phyloP scores from a whole-genome alignment of 2,797 vertebrate species.

The Tadarida brasiliensis region DNA sequence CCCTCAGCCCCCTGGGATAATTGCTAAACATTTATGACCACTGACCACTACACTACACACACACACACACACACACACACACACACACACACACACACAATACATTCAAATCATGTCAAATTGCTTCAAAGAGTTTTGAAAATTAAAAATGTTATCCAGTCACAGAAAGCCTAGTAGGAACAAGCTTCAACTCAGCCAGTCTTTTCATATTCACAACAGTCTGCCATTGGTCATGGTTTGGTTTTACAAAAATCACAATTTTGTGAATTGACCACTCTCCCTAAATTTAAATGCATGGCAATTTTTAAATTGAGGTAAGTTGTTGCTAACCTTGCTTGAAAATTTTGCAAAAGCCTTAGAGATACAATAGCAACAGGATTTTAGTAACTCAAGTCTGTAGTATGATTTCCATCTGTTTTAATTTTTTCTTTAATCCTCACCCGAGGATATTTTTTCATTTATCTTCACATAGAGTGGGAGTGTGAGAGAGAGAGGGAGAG shows the following conservation, averaged over 20 bases:
- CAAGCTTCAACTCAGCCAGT: slow-evolving; percentile 24
- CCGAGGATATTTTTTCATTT: too few species aligned
- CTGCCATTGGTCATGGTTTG: neutral
- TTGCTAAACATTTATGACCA: slow-evolving; percentile 4
- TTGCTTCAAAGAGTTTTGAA: slow-evolving; percentile 17
- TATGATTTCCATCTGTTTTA: neutral
- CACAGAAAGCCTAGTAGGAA: neutral
- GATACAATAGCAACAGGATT: neutral
- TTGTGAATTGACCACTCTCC: neutral
- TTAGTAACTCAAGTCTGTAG: neutral
- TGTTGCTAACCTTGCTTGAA: neutral
- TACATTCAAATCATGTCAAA: neutral
- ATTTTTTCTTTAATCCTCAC: too few species aligned
- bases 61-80: neutral
- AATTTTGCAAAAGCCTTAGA: neutral
- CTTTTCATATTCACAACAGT: neutral
- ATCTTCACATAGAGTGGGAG: too few species aligned
- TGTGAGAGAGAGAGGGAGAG: too few species aligned
- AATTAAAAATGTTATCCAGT: slow-evolving; percentile 13
- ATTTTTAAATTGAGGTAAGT: slow-evolving; percentile 34
- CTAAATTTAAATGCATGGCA: neutral
- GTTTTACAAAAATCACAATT: slow-evolving; percentile 26
- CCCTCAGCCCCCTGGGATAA: neutral
- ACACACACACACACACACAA: neutral
- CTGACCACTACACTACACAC: neutral